Percentiles rank a stretch among this genome's conserved stretches.
These are phyloP conservation scores for Mellivora capensis DNA, from an alignment of 2,113 vertebrate species.

Conservation along the genomic window DNA sequence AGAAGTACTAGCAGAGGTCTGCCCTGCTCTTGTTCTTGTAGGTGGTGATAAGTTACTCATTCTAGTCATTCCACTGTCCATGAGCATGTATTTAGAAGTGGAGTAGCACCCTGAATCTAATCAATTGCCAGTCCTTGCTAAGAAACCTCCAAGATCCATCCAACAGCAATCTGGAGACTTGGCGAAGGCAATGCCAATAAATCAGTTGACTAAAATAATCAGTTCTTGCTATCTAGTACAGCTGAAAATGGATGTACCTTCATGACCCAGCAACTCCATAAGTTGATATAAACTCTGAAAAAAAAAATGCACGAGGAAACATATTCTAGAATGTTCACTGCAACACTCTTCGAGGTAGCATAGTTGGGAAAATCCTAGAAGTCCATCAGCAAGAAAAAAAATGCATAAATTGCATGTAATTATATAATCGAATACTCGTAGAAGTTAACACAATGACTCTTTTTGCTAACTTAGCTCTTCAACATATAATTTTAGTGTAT, in stretches of 20 bases:
- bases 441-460: background rate
- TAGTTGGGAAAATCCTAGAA: background rate
- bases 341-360: background rate
- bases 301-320: background rate
- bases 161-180: background rate
- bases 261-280: background rate
- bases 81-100: background rate
- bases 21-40: background rate
- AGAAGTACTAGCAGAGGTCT: background rate
- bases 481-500: background rate
- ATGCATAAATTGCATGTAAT: background rate
- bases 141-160: background rate
- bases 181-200: background rate
- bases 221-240: background rate
- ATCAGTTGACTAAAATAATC: background rate
- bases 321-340: background rate
- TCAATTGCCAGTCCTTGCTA: background rate
- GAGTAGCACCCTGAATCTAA: background rate
- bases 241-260: background rate
- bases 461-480: background rate
- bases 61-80: background rate
- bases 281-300: conserved; percentile 16
- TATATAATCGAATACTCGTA: background rate
- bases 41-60: background rate
- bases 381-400: background rate